Evolutionary conservation across 2,797 vertebrate species (phyloP).

Genomic region (Simalia tracyae): DNA sequence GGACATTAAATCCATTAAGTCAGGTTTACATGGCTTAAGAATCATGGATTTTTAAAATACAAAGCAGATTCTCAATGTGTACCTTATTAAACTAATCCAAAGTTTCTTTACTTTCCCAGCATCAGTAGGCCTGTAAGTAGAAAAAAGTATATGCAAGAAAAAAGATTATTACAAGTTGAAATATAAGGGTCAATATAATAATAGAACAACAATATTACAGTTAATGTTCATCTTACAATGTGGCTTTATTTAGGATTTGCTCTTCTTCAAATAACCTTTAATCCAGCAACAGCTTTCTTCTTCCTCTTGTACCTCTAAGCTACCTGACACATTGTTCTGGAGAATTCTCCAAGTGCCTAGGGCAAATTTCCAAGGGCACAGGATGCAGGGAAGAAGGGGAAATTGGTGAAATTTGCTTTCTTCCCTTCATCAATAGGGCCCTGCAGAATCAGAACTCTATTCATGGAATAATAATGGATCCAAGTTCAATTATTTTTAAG

Average conservation of each 20-base stretch:
- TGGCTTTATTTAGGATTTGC: neutral
- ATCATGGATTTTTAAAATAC: conserved; percentile 27
- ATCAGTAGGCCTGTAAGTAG: neutral
- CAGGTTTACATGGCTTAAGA: neutral
- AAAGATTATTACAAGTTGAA: neutral
- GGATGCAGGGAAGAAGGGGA: neutral
- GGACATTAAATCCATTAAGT: neutral
- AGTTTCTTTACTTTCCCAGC: conserved; percentile 3
- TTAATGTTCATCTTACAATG: neutral
- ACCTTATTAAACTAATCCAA: neutral
- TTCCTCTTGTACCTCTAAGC: neutral
- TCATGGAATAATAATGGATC: no score
- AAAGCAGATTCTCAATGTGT: neutral
- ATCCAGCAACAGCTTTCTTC: neutral
- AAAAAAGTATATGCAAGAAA: neutral
- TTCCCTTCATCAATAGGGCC: neutral
- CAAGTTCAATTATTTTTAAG: neutral
- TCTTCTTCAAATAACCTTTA: neutral
- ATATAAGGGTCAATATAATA: neutral
- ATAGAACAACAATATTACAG: neutral
- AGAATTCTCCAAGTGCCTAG: neutral
- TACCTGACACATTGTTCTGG: neutral
- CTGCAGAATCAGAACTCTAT: neutral
- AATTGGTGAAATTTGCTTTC: neutral
- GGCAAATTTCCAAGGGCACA: neutral